A percentile compares a stretch with the other conserved stretches of the same genome.
Conservation (phyloP, 2,888 invertebrate genomes). For the Melipona beecheii region DNA sequence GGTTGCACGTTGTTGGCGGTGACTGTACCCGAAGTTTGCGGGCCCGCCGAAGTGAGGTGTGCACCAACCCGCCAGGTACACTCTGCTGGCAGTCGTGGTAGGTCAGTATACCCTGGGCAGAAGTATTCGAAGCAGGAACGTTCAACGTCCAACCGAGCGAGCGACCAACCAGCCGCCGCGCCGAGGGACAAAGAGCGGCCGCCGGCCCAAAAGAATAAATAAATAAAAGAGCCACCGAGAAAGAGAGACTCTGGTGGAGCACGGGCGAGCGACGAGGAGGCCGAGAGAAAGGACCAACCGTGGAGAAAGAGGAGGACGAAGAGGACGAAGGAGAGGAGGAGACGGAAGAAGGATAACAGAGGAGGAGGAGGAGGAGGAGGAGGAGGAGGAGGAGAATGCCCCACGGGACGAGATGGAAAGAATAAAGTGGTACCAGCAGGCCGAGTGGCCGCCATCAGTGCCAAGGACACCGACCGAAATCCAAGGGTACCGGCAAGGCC, state of each 20-base stretch:
- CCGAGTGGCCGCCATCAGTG: constrained; percentile 73
- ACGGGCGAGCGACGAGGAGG: constrained; percentile 11
- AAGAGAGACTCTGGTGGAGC: constrained; percentile 22
- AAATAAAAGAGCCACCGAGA: constrained; percentile 64
- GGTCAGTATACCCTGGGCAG: constrained; percentile 70
- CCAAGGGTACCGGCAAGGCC: constrained; percentile 73
- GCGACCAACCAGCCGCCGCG: constrained; percentile 71
- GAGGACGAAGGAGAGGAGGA: constrained; percentile 32
- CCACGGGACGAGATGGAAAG: constrained; percentile 51
- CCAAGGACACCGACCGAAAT: constrained; percentile 75
- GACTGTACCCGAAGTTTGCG: constrained; percentile 80
- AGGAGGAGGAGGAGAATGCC: constrained; percentile 47
- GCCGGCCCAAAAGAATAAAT: constrained; percentile 74
- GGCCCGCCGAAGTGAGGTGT: constrained; percentile 77
- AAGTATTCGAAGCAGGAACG: constrained; percentile 75
- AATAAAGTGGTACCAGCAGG: constrained; percentile 69
- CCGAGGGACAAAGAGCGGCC: constrained; percentile 75
- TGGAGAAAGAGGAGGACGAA: background rate
- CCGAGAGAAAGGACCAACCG: constrained; percentile 9
- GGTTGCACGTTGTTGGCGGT: constrained; percentile 41
- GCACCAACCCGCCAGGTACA: constrained; percentile 73
- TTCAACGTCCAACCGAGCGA: constrained; percentile 69
- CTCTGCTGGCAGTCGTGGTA: constrained; percentile 69
- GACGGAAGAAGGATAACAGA: constrained; percentile 24
- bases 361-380: constrained; percentile 41